Conservation (phyloP, 2,797 vertebrate species). For the Urophycis tenuis region DNA sequence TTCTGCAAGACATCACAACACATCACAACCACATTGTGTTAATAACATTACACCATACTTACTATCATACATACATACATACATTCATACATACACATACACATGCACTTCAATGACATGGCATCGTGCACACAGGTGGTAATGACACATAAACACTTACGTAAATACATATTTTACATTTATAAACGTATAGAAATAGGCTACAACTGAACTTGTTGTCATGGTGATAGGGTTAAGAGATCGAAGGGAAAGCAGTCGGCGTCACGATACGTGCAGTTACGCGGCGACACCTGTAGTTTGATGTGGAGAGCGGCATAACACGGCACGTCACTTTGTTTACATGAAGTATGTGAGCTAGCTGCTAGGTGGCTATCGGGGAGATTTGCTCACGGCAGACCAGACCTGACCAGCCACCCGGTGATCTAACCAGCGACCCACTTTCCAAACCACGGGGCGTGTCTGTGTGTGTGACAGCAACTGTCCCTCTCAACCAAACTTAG, state of each 20-base stretch:
- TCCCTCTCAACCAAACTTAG: constrained; percentile 30
- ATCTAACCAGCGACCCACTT: constrained; percentile 52
- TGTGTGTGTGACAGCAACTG: constrained; percentile 20
- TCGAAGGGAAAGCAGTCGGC: too few relatives aligned
- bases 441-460: constrained; percentile 20
- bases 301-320: too few relatives aligned
- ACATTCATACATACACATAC: neutral
- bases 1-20: constrained; percentile 67
- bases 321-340: too few relatives aligned
- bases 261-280: too few relatives aligned
- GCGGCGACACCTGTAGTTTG: too few relatives aligned
- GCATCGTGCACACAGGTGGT: too few relatives aligned
- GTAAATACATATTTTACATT: too few relatives aligned
- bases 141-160: neutral
- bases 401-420: constrained; percentile 42
- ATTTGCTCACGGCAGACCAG: constrained; percentile 34
- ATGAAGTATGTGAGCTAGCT: neutral
- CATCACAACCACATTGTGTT: constrained; percentile 29
- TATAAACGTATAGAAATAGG: neutral
- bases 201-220: too few relatives aligned
- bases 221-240: too few relatives aligned
- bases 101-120: neutral
- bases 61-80: neutral
- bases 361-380: neutral
- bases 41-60: neutral